phyloP scores from a whole-genome alignment of 2,113 vertebrate species.

The Actenoides lindsayi region DNA sequence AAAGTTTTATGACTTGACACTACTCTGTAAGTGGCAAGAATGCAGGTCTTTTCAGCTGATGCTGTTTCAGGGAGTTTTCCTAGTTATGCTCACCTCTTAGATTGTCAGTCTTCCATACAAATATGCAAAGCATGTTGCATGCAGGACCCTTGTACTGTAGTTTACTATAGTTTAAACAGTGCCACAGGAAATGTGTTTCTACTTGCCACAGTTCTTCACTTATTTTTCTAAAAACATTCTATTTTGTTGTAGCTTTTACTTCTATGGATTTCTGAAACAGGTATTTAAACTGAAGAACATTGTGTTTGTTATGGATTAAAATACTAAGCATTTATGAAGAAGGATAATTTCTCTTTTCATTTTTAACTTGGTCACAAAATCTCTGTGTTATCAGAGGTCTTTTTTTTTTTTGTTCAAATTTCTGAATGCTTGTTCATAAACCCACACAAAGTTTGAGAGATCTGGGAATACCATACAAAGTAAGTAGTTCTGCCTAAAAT shows the following conservation, averaged over 20 bases:
- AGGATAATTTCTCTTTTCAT: not conserved
- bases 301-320: not conserved
- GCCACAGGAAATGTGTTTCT: not conserved
- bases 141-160: not conserved
- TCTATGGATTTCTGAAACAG: not conserved
- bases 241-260: not conserved
- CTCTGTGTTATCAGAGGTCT: not conserved
- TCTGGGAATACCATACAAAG: not conserved
- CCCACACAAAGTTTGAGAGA: not conserved
- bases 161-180: not conserved
- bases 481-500: not conserved
- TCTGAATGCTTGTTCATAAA: not conserved
- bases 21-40: not conserved
- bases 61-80: rapidly evolving
- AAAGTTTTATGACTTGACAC: not conserved
- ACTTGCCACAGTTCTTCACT: not conserved
- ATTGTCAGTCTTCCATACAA: not conserved
- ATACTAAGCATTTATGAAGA: not conserved
- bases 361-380: not conserved
- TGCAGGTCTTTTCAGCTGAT: not conserved
- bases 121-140: not conserved
- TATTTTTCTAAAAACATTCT: not conserved
- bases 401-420: not conserved
- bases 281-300: not conserved
- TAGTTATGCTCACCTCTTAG: not conserved